Base-by-base conservation (phyloP, 2,797 vertebrate genomes). In the Megaceryle alcyon region DNA sequence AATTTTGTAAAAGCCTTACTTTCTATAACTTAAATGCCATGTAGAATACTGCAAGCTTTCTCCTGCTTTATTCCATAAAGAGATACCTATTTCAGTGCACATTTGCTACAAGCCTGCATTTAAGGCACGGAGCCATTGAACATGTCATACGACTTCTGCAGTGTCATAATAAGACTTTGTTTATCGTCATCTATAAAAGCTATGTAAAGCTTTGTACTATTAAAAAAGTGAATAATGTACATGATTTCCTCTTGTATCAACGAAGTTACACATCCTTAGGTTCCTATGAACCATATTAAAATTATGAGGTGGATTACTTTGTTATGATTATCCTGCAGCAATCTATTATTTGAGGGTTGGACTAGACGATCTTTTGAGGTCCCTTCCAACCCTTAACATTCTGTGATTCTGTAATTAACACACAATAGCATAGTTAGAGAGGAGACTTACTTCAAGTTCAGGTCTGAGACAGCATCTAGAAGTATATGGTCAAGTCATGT, bases 11-110 rank as follows among this genome's bases (percentile, higher is more conserved):
- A 95, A 95, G 72, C 61, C 33, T 64, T 92, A 63, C 92, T 59
- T 93, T 92, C 26, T 35, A 26, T 78, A 91, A 76, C 46, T 83
- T 60, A 25, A 92, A 63, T 29, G 71, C 49, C 23, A 78, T 31
- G 43, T 83, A 69, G 71, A 97, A 93, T 86, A 96, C 7, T 46
- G 69, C 57, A 96, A 72, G 48, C 41, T 89, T 91, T 87, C 66
- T 86, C 72, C 43, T 54, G 78, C 73, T 96, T 94, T 88, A 81
- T 87, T 96, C 59, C 83, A 94, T 28, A 69, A 81, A 46, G 68
- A 56, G 51, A 92, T 95, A 64, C 43, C 26, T 60, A 33, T 79
- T 95, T 88, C 87, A 54, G 28, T 48, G 18, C 61, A 91, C 59
- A 63, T 90, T 77, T 78, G 66, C 87, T 70, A 41, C 65, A 94